Evolutionary conservation across 2,888 invertebrate species (phyloP), one percentile per base, ranked within the genome.

Genomic region (Notodonta ziczac): DNA sequence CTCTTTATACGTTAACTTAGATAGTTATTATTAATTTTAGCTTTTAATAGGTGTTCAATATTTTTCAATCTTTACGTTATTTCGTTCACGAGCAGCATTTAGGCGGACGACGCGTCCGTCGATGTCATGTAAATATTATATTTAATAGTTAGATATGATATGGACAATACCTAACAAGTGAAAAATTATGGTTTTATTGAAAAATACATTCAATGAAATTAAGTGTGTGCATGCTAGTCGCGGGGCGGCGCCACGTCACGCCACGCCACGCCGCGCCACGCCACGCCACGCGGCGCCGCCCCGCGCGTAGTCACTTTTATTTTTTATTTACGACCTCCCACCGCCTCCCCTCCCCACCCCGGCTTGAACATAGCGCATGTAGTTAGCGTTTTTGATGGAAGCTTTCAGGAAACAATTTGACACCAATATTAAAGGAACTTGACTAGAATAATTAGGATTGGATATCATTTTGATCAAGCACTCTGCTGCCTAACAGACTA

Each of bases 131-230:
- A 93, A 86, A 93, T 91, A 91, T 84, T 86, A 88, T 86, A 83
- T 85, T 84, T 86, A 87, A 88, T 91, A 91, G 89, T 85, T 91
- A 92, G 91, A 86, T 85, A 90, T 80, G 83, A 88, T 92, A 91
- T 89, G 93, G 93, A 93, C 93, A 92, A 93, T 93, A 93, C 93
- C 91, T 93, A 92, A 93, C 93, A 92, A 92, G 93, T 93, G 91
- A 86, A 90, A 86, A 86, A 76, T 78, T 81, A 89, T 86, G 89
- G 89, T 90, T 92, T 91, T 91, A 89, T 92, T 92, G 91, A 91
- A 86, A 84, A 82, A 89, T 82, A 92, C 90, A 91, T 86, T 91
- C 90, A 88, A 90, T 92, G 90, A 87, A 93, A 91, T 90, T 86
- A 86, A 77, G 75, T 70, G 69, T 76, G 79, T 89, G 92, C 91